These are phyloP conservation scores for Myotis yumanensis DNA, from an alignment of 2,113 vertebrate species.

Conservation along the genomic window DNA sequence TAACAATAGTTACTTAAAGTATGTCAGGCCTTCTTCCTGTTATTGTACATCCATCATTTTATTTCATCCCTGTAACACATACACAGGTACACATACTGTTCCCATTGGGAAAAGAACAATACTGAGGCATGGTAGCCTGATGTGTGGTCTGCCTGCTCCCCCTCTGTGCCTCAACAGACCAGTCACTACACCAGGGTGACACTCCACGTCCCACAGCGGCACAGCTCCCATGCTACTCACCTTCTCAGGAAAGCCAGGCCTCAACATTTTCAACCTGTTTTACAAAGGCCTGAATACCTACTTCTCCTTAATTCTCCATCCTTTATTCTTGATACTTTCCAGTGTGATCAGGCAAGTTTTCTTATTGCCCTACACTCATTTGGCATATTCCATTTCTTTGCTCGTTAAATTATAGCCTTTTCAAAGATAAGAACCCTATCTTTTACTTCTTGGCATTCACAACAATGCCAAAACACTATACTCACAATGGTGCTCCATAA, in stretches of 20 bases:
- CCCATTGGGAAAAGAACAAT: neutral
- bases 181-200: accelerated
- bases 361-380: neutral
- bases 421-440: neutral
- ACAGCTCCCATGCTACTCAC: accelerated
- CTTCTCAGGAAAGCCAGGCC: neutral
- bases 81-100: neutral
- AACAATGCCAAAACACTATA: neutral
- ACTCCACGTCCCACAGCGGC: accelerated
- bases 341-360: neutral
- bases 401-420: neutral
- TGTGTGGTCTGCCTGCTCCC: neutral
- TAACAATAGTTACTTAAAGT: neutral
- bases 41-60: neutral
- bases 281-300: neutral
- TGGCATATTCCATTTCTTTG: neutral
- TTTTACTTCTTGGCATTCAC: neutral
- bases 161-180: too few species aligned
- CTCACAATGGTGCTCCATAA: neutral
- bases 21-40: neutral
- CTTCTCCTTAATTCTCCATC: neutral
- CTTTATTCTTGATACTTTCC: neutral
- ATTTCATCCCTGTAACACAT: neutral
- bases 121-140: neutral
- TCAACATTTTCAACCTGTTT: neutral